A percentile compares a stretch with the other conserved stretches of the same genome.
Conservation (phyloP, 2,888 invertebrate genomes). For the Alcis repandata region DNA sequence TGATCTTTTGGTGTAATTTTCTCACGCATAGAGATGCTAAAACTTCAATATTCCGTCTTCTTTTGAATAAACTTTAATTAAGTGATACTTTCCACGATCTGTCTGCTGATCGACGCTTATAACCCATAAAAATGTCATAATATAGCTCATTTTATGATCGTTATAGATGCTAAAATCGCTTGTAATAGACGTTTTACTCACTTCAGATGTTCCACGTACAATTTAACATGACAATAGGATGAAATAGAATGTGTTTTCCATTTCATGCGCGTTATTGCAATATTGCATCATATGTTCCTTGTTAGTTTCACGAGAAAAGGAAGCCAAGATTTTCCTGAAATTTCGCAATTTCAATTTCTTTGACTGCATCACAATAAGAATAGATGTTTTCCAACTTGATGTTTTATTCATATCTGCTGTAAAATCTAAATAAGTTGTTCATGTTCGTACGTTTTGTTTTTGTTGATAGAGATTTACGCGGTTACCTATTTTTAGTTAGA, state of each 20-base stretch:
- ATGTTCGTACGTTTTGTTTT: neutral
- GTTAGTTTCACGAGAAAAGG: slow-evolving; percentile 11
- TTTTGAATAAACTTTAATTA: neutral
- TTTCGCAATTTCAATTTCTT: neutral
- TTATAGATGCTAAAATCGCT: slow-evolving; percentile 9
- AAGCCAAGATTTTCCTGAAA: slow-evolving; percentile 9
- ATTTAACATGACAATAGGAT: slow-evolving; percentile 39
- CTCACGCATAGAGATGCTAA: slow-evolving; percentile 50
- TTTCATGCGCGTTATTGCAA: slow-evolving; percentile 29
- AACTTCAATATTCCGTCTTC: slow-evolving; percentile 15
- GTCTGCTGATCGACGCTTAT: neutral
- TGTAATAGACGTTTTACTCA: slow-evolving; percentile 6
- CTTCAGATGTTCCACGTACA: slow-evolving; percentile 30
- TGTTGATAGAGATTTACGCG: slow-evolving; percentile 3
- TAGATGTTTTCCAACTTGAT: neutral
- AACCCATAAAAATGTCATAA: slow-evolving; percentile 4
- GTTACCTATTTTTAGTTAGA: neutral
- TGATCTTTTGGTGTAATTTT: slow-evolving; percentile 60
- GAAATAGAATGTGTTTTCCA: slow-evolving; percentile 26
- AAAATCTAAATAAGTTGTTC: neutral
- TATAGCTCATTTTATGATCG: neutral
- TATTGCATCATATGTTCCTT: slow-evolving; percentile 28
- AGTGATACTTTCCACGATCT: neutral
- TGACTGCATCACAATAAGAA: neutral
- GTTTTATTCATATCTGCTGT: neutral